Evolutionary conservation across 2,888 invertebrate genomes (phyloP).

Genomic region (Graphium colonna): DNA sequence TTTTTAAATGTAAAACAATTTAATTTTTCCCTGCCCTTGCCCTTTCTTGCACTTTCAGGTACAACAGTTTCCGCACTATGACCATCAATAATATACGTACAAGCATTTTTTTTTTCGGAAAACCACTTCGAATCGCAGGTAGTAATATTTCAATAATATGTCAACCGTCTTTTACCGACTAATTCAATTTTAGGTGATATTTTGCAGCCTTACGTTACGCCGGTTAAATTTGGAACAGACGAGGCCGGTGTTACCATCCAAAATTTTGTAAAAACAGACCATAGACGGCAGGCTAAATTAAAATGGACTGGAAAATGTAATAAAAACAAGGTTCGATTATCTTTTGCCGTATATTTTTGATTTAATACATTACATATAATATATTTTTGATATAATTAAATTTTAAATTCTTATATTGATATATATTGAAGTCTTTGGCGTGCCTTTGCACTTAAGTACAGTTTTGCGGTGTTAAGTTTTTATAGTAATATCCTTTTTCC

Average conservation of each 20-base stretch:
- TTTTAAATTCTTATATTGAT: no score
- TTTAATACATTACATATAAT: no score
- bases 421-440: no score
- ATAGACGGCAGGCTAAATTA: conserved; percentile 28
- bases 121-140: conserved; percentile 7
- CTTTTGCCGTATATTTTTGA: no score
- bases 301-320: neutral
- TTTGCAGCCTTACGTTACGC: conserved; percentile 75
- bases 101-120: neutral
- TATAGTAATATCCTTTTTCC: no score
- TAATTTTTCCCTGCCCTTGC: no score
- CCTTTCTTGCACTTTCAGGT: no score
- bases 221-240: conserved; percentile 60
- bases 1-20: no score
- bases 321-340: conserved; percentile 7
- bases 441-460: no score
- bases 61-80: conserved; percentile 16
- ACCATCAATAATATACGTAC: neutral
- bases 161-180: conserved; percentile 6
- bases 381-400: no score
- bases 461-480: no score
- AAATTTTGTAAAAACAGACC: conserved; percentile 36
- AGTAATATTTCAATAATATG: conserved; percentile 10
- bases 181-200: conserved; percentile 71
- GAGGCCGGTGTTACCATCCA: conserved; percentile 34